Conservation (phyloP, 2,888 invertebrate genomes). For the Clivina fossor region DNA sequence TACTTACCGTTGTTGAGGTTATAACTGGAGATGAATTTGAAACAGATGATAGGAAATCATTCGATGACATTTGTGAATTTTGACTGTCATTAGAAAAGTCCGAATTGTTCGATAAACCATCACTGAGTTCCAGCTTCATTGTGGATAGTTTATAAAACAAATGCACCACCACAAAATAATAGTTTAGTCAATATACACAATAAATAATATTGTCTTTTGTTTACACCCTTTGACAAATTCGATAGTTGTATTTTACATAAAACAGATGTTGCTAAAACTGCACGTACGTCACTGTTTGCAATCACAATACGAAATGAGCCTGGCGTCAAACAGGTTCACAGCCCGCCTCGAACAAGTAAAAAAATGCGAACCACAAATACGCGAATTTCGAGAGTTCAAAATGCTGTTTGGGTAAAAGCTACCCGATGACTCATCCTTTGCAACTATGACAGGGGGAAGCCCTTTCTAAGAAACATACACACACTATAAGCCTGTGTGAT, state of each 20-base stretch:
- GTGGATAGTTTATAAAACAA: conserved; percentile 39
- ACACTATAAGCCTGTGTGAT: no score
- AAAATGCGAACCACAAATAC: conserved; percentile 17
- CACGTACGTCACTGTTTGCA: conserved; percentile 1
- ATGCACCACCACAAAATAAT: background rate
- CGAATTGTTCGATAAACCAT: conserved; percentile 52
- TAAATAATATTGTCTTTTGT: background rate
- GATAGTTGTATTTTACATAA: conserved; percentile 4
- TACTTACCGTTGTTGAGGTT: conserved; percentile 49
- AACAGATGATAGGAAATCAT: conserved; percentile 49
- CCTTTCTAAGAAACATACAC: conserved; percentile 53
- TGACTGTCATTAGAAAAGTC: conserved; percentile 54
- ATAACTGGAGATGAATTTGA: conserved; percentile 47
- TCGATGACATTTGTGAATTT: conserved; percentile 51
- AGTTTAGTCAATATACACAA: background rate
- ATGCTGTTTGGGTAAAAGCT: conserved; percentile 43
- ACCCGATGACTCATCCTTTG: conserved; percentile 49
- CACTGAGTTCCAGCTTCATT: conserved; percentile 52
- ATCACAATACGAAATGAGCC: conserved; percentile 2
- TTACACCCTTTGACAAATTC: background rate
- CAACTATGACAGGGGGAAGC: conserved; percentile 48
- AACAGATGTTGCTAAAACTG: conserved; percentile 7
- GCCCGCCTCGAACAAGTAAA: conserved; percentile 26
- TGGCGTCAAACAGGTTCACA: conserved; percentile 7
- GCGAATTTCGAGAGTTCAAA: conserved; percentile 39